phyloP scores from a whole-genome alignment of 2,797 vertebrate species.

The Champsocephalus esox region DNA sequence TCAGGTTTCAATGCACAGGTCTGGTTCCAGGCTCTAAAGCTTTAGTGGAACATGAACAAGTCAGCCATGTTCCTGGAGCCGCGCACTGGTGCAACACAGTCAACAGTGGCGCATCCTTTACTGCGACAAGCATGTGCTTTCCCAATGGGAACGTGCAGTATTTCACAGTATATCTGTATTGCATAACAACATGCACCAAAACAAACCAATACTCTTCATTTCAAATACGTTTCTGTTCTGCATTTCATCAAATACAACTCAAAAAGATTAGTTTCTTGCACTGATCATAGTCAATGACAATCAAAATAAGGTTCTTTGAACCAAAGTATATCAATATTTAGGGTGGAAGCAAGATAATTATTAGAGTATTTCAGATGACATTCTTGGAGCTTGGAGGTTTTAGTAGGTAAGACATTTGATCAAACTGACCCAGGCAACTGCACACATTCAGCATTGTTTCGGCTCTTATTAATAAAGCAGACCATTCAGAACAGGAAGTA shows the following conservation, averaged over 20 bases:
- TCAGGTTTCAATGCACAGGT: slow-evolving; percentile 62
- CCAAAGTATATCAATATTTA: neutral
- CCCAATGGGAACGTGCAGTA: slow-evolving; percentile 10
- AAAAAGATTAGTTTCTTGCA: neutral
- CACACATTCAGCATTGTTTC: slow-evolving; percentile 40
- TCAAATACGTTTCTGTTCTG: slow-evolving; percentile 76
- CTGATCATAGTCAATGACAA: neutral
- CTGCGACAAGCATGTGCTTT: slow-evolving; percentile 25
- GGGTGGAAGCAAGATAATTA: neutral
- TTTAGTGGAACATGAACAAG: slow-evolving; percentile 35
- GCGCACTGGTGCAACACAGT: slow-evolving; percentile 14
- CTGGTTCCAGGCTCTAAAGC: slow-evolving; percentile 34
- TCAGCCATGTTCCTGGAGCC: slow-evolving; percentile 26
- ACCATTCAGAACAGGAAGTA: slow-evolving; percentile 44
- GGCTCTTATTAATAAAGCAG: slow-evolving; percentile 69
- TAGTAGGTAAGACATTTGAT: neutral
- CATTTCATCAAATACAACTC: slow-evolving; percentile 67
- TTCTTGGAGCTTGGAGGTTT: neutral
- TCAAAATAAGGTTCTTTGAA: neutral
- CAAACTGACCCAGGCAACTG: neutral
- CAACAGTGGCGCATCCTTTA: slow-evolving; percentile 13
- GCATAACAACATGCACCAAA: slow-evolving; percentile 20
- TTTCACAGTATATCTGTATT: slow-evolving; percentile 15
- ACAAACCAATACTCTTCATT: slow-evolving; percentile 16
- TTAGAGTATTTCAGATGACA: neutral